These are phyloP conservation scores for Lasioglossum calceatum DNA, from an alignment of 2,888 invertebrate species.

Conservation along the genomic window DNA sequence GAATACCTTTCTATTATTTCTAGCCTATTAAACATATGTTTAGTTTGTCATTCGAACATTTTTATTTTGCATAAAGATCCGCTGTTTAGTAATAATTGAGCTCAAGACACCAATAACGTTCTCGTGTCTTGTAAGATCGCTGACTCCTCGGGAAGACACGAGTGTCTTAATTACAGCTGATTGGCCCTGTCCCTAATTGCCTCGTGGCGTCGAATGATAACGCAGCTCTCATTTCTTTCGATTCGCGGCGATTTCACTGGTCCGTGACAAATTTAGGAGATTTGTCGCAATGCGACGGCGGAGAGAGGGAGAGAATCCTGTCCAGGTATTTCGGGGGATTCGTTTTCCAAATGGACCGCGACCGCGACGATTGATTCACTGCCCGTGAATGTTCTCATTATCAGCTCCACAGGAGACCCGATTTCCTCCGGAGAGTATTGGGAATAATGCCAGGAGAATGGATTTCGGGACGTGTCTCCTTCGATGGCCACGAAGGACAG, in stretches of 20 bases:
- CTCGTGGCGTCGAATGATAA: not conserved
- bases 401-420: not conserved
- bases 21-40: too few relatives aligned
- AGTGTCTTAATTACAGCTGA: not conserved
- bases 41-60: too few relatives aligned
- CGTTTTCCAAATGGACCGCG: constrained; percentile 5
- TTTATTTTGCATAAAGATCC: too few relatives aligned
- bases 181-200: not conserved
- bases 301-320: not conserved
- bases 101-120: constrained; percentile 4
- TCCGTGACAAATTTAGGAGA: constrained; percentile 8
- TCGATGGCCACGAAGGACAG: not conserved
- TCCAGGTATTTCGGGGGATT: constrained; percentile 30
- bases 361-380: constrained; percentile 30
- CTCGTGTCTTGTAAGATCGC: not conserved
- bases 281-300: constrained; percentile 63
- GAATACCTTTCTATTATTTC: too few relatives aligned
- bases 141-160: too few relatives aligned
- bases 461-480: not conserved
- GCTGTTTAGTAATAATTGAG: constrained; percentile 12
- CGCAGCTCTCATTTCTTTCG: not conserved
- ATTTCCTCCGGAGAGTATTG: constrained; percentile 11
- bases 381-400: constrained; percentile 19
- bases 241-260: not conserved
- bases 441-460: constrained; percentile 41